Base-by-base conservation (phyloP, 2,797 vertebrate genomes). In the Nasua narica region DNA sequence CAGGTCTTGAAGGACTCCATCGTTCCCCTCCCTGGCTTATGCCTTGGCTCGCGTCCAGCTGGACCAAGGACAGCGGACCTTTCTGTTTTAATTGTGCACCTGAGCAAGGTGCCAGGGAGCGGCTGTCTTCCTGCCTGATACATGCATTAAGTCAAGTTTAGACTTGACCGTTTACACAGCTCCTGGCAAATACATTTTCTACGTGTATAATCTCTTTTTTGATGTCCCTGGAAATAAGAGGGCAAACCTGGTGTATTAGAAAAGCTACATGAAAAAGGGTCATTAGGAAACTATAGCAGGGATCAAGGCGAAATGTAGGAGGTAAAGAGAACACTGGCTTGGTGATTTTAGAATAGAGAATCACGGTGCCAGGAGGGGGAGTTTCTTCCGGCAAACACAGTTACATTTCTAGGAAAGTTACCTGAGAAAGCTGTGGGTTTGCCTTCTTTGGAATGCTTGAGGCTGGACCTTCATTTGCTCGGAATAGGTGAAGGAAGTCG, bases 361-460 rank as follows among this genome's bases (percentile, higher is more conserved):
- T 46, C 37, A 15, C 14, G 72, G 27, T 40, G 8, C 35, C 15
- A 43, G 23, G 46, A 89, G 58, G 56, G 52, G 54, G 25, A 46
- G 56, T 62, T 69, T 77, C 32, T 65, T 74, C 83, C 27, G 43
- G 76, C 58, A 29, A 90, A 67, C 54, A 9, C 0, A 54, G 69
- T 67, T 85, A 21, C 21, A 46, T 50, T 82, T 91, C n/a, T 65
- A 21, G 37, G 46, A 81, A 93, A n/a, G 85, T 95, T 56, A 82
- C 50, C 25, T 11, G 46, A 16, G 58, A 70, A 70, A 76, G 40
- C 1, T 25, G 12, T 69, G 43, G 52, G 12, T 9, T 85, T 77
- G 3, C 65, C 27, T 65, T 76, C n/a, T 43, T 81, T 43, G 29
- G 67, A 43, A 0, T 69, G 25, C 25, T 37, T 48, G 32, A 87